Base-by-base conservation (phyloP, 2,797 vertebrate species). In the Anguilla megastoma region DNA sequence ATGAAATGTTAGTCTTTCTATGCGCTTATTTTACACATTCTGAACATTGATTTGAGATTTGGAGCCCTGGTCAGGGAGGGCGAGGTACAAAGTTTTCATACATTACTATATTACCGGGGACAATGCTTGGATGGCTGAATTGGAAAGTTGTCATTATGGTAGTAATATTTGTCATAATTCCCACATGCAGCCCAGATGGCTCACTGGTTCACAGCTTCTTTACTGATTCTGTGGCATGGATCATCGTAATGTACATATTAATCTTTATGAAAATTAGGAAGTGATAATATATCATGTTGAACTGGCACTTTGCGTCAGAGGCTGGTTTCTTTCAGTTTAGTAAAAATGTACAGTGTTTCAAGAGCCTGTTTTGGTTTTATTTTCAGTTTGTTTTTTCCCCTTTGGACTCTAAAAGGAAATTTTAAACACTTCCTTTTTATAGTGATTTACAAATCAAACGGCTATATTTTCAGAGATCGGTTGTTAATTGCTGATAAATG, bases 1-100 rank as follows among this genome's bases (percentile, higher is more conserved):
- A 85, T 76, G 33, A 85, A 85, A 52, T 79, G 69, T 48, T 82
- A n/a, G 8, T 82, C 41, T 82, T 50, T 82, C 45, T n/a, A 79
- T 41, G 14, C 36, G 21, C 76, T 45, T 45, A 82, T 82, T 82
- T 82, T 82, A 82, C 79, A 48, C 79, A 48, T n/a, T n/a, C 45
- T 48, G 45, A 82, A 82, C 79, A 50, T 10, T 48, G 45, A 24
- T 48, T 45, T 82, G 45, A 82, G 79, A 48, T 21, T 14, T 82
- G 41, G 41, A 82, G 7, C 45, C 45, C 41, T n/a, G 24, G 10
- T 48, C 79, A 82, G 41, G 45, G 41, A 82, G 79, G 24, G 12
- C 14, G 21, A 50, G 79, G 2, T 76, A 21, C 36, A 16, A 76
- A 76, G 36, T 24, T 48, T 82, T 82, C 41, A 82, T 36, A n/a